Conservation (phyloP, 2,797 vertebrate genomes). For the Oophaga sylvatica region DNA sequence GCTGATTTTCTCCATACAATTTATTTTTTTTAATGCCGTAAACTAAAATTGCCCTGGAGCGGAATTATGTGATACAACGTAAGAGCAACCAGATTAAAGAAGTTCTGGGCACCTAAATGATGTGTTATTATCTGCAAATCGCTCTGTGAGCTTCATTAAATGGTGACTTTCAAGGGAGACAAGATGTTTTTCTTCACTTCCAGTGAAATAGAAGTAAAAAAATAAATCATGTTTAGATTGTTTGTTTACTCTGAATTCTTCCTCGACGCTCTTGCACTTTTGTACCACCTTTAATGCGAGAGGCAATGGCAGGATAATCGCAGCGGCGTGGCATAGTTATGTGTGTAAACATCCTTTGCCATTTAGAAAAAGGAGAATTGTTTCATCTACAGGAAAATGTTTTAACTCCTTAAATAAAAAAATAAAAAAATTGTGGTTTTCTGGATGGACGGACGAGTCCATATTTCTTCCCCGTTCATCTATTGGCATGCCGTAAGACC, state of each 20-base stretch:
- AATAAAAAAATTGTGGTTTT: conserved; percentile 48
- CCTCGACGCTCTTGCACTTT: conserved; percentile 28
- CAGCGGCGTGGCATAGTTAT: conserved; percentile 64
- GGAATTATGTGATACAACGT: neutral
- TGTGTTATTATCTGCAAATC: conserved; percentile 8
- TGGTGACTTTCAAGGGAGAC: conserved; percentile 25
- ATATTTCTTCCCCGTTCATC: conserved; percentile 54
- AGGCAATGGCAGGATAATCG: conserved; percentile 65
- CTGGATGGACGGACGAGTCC: conserved; percentile 2
- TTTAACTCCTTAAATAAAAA: conserved; percentile 63
- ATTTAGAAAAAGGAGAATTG: conserved; percentile 56
- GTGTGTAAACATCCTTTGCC: conserved; percentile 63
- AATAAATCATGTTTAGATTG: conserved; percentile 3
- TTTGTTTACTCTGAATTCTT: conserved; percentile 19
- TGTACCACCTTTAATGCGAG: conserved; percentile 27
- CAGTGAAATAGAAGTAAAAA: neutral
- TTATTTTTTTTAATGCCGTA: neutral
- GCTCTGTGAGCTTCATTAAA: conserved; percentile 26
- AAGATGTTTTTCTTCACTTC: conserved; percentile 3
- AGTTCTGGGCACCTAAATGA: neutral
- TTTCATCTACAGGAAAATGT: conserved; percentile 63
- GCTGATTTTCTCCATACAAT: neutral
- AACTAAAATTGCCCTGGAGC: neutral
- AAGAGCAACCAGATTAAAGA: neutral
- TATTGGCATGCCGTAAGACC: conserved; percentile 37